These are phyloP conservation scores for Lordiphosa collinella DNA, from an alignment of 1,140 invertebrate species.

Conservation along the genomic window DNA sequence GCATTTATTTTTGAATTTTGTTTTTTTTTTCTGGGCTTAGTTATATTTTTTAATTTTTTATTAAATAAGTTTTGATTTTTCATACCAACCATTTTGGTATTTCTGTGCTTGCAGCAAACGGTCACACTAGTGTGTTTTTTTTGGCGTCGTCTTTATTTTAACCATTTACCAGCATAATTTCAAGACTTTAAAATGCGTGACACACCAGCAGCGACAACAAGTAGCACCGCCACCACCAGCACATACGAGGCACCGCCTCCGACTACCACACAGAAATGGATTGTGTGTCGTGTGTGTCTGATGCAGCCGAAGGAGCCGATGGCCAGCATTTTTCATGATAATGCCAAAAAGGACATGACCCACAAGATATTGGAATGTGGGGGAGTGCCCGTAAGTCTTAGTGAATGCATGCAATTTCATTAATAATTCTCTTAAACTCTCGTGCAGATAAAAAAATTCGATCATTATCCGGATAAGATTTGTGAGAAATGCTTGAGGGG, in stretches of 20 bases:
- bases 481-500: conserved; percentile 61
- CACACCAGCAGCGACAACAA: conserved; percentile 20
- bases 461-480: conserved; percentile 76
- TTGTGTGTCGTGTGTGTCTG: conserved; percentile 69
- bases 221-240: background rate
- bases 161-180: too few relatives aligned
- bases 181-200: conserved; percentile 31
- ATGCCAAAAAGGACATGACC: conserved; percentile 69
- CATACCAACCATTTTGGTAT: too few relatives aligned
- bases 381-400: conserved; percentile 66
- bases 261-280: conserved; percentile 64
- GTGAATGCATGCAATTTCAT: background rate
- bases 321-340: conserved; percentile 69
- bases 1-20: too few relatives aligned
- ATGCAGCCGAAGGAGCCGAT: conserved; percentile 71
- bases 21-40: too few relatives aligned
- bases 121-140: too few relatives aligned
- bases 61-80: too few relatives aligned
- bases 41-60: too few relatives aligned
- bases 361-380: conserved; percentile 74
- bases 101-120: too few relatives aligned
- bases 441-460: conserved; percentile 66
- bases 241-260: background rate
- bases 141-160: too few relatives aligned
- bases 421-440: background rate